Evolutionary conservation across 2,888 invertebrate genomes (phyloP).

Genomic region (Bombyx huttoni): DNA sequence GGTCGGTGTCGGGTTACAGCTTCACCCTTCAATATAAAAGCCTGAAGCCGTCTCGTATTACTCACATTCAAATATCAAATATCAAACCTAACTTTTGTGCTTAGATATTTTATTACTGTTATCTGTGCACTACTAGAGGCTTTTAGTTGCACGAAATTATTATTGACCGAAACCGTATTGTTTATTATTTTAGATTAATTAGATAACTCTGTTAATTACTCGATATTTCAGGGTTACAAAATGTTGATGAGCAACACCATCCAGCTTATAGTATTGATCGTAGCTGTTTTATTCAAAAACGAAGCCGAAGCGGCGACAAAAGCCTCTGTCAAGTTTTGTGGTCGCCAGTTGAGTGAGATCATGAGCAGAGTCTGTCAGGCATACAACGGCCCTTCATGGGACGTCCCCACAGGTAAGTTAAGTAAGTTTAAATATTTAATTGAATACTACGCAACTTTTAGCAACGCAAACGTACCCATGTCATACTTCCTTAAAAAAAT

Average conservation of each 20-base stretch:
- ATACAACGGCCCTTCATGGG: constrained; percentile 61
- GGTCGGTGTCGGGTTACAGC: constrained; percentile 47
- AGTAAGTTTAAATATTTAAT: background rate
- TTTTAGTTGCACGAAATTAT: too few species aligned
- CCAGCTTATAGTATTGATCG: constrained; percentile 34
- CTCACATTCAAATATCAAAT: constrained; percentile 28
- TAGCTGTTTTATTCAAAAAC: constrained; percentile 34
- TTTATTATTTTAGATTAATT: background rate
- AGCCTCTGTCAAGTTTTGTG: constrained; percentile 48
- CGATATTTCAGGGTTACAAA: constrained; percentile 20
- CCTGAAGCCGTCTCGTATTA: constrained; percentile 41
- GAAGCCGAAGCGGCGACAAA: constrained; percentile 34
- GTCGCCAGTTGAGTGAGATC: constrained; percentile 51
- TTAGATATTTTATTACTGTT: background rate
- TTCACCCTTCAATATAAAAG: constrained; percentile 63
- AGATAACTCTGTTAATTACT: background rate
- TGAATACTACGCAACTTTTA: too few species aligned
- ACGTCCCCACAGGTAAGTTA: constrained; percentile 45
- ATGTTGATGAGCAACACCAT: constrained; percentile 42
- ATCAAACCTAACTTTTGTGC: background rate
- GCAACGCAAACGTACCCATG: too few species aligned
- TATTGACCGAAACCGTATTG: background rate
- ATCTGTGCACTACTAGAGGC: background rate
- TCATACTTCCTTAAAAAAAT: too few species aligned
- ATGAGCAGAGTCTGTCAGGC: constrained; percentile 58